phyloP scores from a whole-genome alignment of 2,888 invertebrate species.

The Drosophila antonietae region DNA sequence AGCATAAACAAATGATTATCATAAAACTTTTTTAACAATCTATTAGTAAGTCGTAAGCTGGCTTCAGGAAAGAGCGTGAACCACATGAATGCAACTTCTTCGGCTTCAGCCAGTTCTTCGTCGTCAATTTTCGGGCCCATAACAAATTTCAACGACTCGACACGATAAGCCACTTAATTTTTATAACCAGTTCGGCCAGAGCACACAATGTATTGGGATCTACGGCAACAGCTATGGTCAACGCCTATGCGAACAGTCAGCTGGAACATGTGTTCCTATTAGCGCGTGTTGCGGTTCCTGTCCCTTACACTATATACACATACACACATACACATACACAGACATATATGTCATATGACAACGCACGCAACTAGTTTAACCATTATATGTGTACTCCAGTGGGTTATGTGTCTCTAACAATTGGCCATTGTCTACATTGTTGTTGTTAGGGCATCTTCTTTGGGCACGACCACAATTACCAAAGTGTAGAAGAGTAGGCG shows the following conservation, averaged over 20 bases:
- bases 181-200: slow-evolving; percentile 49
- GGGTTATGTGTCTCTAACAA: slow-evolving; percentile 59
- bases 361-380: slow-evolving; percentile 49
- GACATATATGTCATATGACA: slow-evolving; percentile 7
- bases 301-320: slow-evolving; percentile 26
- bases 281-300: slow-evolving; percentile 75
- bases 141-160: slow-evolving; percentile 65
- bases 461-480: slow-evolving; percentile 64
- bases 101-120: slow-evolving; percentile 12
- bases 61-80: neutral
- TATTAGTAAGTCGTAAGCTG: slow-evolving; percentile 46
- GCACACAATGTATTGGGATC: slow-evolving; percentile 19
- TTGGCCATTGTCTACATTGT: slow-evolving; percentile 64
- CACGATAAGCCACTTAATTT: slow-evolving; percentile 75
- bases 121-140: slow-evolving; percentile 46
- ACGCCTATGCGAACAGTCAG: slow-evolving; percentile 35
- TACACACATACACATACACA: neutral
- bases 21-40: slow-evolving; percentile 30
- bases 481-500: slow-evolving; percentile 30
- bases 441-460: slow-evolving; percentile 51
- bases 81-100: slow-evolving; percentile 36
- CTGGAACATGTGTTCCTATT: slow-evolving; percentile 79
- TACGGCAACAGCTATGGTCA: slow-evolving; percentile 11
- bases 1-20: slow-evolving; percentile 48
- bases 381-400: slow-evolving; percentile 60